Percentiles rank a stretch among this genome's conserved stretches.
Conservation (phyloP, 2,888 invertebrate genomes). For the Tuta absoluta region DNA sequence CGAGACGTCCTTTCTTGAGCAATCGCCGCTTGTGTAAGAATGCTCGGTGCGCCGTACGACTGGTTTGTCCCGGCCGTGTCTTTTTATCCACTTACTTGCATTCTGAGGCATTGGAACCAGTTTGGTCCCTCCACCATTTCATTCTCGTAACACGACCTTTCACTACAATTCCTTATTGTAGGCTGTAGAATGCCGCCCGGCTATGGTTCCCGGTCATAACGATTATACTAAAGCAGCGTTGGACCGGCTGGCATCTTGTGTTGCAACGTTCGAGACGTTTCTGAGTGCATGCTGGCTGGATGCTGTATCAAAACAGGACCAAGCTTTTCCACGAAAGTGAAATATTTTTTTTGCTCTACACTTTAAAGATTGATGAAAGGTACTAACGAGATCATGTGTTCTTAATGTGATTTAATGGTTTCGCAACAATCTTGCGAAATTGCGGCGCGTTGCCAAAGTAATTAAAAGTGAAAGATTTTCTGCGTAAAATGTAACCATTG, state of each 20-base stretch:
- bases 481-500: too few relatives aligned
- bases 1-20: conserved; percentile 46
- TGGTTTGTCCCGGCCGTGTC: conserved; percentile 74
- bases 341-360: conserved; percentile 37
- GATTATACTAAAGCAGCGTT: conserved; percentile 48
- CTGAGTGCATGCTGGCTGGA: conserved; percentile 14
- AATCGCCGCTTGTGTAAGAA: conserved; percentile 45
- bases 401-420: not conserved
- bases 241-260: conserved; percentile 33
- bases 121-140: conserved; percentile 67
- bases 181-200: conserved; percentile 47
- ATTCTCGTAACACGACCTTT: conserved; percentile 70
- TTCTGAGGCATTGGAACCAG: conserved; percentile 78
- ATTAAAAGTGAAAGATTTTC: too few relatives aligned
- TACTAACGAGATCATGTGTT: conserved; percentile 3
- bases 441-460: not conserved
- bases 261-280: conserved; percentile 26
- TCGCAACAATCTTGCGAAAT: not conserved
- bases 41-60: conserved; percentile 52
- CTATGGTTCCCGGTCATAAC: conserved; percentile 32
- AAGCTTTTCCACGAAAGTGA: conserved; percentile 53
- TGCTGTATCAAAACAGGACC: conserved; percentile 38
- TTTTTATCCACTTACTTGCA: conserved; percentile 79
- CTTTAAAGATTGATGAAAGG: conserved; percentile 6
- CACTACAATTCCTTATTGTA: conserved; percentile 67